Evolutionary conservation across 2,888 invertebrate genomes (phyloP), one percentile per base, ranked within the genome.

Genomic region (Hyposoter didymator): DNA sequence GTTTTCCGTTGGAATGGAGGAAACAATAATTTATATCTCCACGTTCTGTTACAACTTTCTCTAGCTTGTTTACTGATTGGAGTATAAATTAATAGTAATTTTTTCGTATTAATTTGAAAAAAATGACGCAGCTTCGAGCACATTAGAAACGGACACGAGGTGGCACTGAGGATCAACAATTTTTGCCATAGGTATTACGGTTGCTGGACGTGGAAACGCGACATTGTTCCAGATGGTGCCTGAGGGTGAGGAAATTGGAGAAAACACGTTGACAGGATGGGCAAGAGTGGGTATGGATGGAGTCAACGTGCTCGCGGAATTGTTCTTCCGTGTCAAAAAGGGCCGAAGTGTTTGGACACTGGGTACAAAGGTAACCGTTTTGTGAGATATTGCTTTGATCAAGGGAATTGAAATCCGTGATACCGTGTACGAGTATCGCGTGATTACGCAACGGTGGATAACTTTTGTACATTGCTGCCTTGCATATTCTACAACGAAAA

Each of bases 401-500:
- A 17, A 47, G 45, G 0, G 35, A n/a, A n/a, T 52, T 17, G 0
- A 55, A 66, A 67, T 76, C 70, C 1, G 49, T 69, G 3, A 78
- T 70, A 3, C 78, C 86, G 43, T 86, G 86, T 47, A 84, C 70
- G 19, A 70, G 64, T 17, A 81, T 35, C 4, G 81, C 55, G 74
- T 86, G 86, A 52, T 74, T 78, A 2, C 74, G 66, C 12, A 86
- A 81, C 12, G 73, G 43, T 12, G 47, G 52, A 45, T 81, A 74
- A 55, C 47, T 74, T 14, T 67, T 86, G 86, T 86, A 86, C 39
- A 81, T 19, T 0, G 84, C 73, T 6, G 74, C 64, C 55, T 81
- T 86, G 73, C 86, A 86, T 17, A 84, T 69, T 43, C 49, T 64
- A 45, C 86, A 86, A 1, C 73, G 84, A 22, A 73, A 81, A 10